A percentile compares a stretch with the other conserved stretches of the same genome.
These are phyloP conservation scores for Torymus auratus DNA, from an alignment of 2,888 invertebrate species.

Conservation along the genomic window DNA sequence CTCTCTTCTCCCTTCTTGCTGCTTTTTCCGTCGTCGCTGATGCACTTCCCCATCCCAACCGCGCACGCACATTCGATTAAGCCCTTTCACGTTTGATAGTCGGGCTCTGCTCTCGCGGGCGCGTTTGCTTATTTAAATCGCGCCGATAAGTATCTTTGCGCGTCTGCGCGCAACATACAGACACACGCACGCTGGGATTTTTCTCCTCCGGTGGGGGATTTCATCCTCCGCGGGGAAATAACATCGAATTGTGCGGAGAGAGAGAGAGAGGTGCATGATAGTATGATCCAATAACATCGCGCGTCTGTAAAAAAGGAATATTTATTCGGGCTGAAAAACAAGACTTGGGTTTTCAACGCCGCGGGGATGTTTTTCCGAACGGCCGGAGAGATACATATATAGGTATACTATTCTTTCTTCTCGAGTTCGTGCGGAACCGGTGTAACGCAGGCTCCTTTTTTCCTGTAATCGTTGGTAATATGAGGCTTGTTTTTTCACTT, in stretches of 20 bases:
- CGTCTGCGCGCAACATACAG: neutral
- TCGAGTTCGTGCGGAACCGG: too few species aligned
- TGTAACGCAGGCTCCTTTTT: too few species aligned
- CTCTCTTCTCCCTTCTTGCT: neutral
- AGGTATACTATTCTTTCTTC: neutral
- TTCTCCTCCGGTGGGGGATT: neutral
- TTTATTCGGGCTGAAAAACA: slow-evolving; percentile 46
- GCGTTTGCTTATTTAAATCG: slow-evolving; percentile 52
- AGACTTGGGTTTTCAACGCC: slow-evolving; percentile 28
- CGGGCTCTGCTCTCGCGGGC: slow-evolving; percentile 3
- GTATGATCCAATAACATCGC: slow-evolving; percentile 50
- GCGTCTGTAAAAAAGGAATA: slow-evolving; percentile 23
- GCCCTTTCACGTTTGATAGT: slow-evolving; percentile 31
- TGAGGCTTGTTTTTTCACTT: too few species aligned
- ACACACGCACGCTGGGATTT: slow-evolving; percentile 17
- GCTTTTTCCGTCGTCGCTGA: neutral
- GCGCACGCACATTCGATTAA: slow-evolving; percentile 39
- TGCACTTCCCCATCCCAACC: neutral
- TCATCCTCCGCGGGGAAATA: slow-evolving; percentile 33
- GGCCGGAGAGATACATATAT: neutral
- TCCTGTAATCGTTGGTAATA: too few species aligned
- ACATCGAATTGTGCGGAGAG: slow-evolving; percentile 33
- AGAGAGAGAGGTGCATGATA: slow-evolving; percentile 7
- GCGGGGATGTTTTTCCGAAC: neutral
- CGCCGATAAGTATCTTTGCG: slow-evolving; percentile 35